Conservation (phyloP, 2,113 vertebrate species). For the Sander lucioperca region DNA sequence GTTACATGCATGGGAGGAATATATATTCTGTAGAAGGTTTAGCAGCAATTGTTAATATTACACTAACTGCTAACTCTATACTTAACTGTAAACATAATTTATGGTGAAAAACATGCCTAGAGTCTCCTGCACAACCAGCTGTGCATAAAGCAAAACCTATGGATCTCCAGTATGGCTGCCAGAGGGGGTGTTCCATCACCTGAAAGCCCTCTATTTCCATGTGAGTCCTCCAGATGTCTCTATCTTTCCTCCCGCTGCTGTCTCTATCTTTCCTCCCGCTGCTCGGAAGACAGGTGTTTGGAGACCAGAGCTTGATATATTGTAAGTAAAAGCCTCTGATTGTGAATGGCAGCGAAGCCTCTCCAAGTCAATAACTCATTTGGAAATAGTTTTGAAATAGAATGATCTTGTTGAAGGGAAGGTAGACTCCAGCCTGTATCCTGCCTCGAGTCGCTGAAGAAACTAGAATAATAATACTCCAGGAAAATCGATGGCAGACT, state of each 20-base stretch:
- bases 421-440: constrained; percentile 65
- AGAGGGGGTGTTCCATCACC: constrained; percentile 14
- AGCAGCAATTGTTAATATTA: not conserved
- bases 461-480: constrained; percentile 79
- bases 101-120: not conserved
- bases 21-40: not conserved
- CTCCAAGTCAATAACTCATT: constrained; percentile 83
- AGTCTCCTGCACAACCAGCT: not conserved
- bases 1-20: not conserved
- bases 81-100: not conserved
- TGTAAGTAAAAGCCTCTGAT: constrained; percentile 63
- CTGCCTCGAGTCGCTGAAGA: constrained; percentile 62
- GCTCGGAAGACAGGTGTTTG: constrained; percentile 46
- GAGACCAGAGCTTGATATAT: constrained; percentile 35
- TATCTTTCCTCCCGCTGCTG: constrained; percentile 7
- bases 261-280: constrained; percentile 17
- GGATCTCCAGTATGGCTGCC: not conserved
- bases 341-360: constrained; percentile 61
- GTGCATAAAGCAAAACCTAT: not conserved
- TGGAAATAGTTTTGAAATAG: constrained; percentile 81
- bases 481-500: constrained; percentile 79
- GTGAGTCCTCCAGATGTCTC: constrained; percentile 30
- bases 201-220: constrained; percentile 7
- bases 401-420: constrained; percentile 83
- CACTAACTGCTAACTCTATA: not conserved